Evolutionary conservation across 2,797 vertebrate species (phyloP).

Genomic region (Sebastes oblongus): DNA sequence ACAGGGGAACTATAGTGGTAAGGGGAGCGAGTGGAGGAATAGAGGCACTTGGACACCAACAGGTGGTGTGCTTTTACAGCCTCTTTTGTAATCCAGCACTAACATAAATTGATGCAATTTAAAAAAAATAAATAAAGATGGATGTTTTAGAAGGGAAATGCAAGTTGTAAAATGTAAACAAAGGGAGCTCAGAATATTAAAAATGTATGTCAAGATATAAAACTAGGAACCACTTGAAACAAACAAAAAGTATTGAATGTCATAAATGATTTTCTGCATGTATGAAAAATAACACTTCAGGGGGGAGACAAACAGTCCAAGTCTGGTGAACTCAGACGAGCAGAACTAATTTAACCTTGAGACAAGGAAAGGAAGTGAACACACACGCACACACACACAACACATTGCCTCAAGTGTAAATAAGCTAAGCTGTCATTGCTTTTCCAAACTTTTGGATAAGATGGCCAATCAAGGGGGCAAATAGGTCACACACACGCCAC

Average conservation of each 20-base stretch:
- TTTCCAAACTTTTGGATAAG: constrained; percentile 52
- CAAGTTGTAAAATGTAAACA: constrained; percentile 23
- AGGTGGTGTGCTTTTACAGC: constrained; percentile 84
- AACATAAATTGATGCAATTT: constrained; percentile 38
- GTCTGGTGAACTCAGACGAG: constrained; percentile 38
- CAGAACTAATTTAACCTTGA: constrained; percentile 66
- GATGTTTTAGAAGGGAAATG: constrained; percentile 18
- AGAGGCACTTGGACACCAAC: constrained; percentile 81
- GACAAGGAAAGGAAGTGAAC: constrained; percentile 41
- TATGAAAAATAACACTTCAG: constrained; percentile 5
- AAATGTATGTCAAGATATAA: not conserved
- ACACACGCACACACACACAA: constrained; percentile 34
- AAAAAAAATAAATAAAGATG: constrained; percentile 1
- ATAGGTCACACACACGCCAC: not conserved
- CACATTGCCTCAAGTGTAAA: constrained; percentile 40
- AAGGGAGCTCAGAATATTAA: not conserved
- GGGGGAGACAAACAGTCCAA: constrained; percentile 12
- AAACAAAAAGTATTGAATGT: not conserved
- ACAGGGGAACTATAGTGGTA: constrained; percentile 48
- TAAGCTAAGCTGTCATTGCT: constrained; percentile 29
- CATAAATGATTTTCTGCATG: not conserved
- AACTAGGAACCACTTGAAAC: not conserved
- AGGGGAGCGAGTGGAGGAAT: constrained; percentile 62
- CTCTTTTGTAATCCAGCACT: constrained; percentile 62
- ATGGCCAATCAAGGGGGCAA: constrained; percentile 13